Conservation (phyloP, 2,797 vertebrate genomes). For the Dipus sagitta region DNA sequence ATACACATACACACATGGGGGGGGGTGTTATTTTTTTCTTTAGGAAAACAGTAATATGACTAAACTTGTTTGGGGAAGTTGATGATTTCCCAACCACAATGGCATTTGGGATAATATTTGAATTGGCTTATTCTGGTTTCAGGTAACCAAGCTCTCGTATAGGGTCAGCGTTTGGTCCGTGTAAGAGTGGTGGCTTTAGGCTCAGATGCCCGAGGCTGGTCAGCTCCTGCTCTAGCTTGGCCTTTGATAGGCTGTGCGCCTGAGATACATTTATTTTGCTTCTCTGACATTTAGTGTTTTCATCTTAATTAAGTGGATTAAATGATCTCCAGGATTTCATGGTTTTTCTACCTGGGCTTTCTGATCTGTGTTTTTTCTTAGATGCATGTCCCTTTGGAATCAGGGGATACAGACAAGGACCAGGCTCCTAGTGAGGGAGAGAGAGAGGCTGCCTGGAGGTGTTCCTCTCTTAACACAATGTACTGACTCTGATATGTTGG, state of each 20-base stretch:
- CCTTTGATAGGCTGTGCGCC: background rate
- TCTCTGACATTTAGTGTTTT: background rate
- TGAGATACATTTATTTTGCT: conserved; percentile 16
- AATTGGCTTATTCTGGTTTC: conserved; percentile 47
- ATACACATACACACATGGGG: background rate
- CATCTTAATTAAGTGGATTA: background rate
- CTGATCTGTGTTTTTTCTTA: background rate
- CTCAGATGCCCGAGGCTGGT: background rate
- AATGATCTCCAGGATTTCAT: background rate
- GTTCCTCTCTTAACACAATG: conserved; percentile 73
- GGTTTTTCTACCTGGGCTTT: background rate
- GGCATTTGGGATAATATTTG: conserved; percentile 66
- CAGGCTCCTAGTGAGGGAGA: conserved; percentile 28
- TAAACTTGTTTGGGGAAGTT: conserved; percentile 67
- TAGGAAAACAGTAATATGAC: conserved; percentile 63
- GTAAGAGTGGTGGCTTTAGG: background rate
- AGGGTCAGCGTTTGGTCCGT: conserved; percentile 4
- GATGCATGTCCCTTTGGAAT: conserved; percentile 74
- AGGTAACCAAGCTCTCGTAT: conserved; percentile 51
- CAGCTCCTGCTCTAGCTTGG: background rate
- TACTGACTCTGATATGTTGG: conserved; percentile 83
- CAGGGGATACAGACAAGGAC: conserved; percentile 70
- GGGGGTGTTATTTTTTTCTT: background rate
- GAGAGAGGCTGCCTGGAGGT: conserved; percentile 82
- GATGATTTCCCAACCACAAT: conserved; percentile 49